Base-by-base conservation (phyloP, 2,888 invertebrate genomes). In the Chrysotoxum bicinctum region DNA sequence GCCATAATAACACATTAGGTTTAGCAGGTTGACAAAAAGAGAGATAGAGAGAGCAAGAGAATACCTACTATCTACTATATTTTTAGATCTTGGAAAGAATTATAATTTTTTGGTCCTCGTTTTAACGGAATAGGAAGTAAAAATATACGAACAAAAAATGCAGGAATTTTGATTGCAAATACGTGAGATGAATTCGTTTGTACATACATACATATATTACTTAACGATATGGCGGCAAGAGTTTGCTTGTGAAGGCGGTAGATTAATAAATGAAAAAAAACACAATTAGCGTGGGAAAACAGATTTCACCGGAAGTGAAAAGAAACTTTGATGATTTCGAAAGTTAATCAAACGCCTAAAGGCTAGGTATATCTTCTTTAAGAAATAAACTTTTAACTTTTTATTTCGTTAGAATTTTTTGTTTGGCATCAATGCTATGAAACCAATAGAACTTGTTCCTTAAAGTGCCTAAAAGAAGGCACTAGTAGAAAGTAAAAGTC, bases 91-190 rank as follows among this genome's bases (percentile, higher is more conserved):
- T 23, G 19, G 30, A 45, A 30, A 23, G n/a, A 75, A 26, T 37
- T 9, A 21, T 50, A 52, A 72, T n/a, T 5, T n/a, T 5, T 16
- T 40, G 12, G 30, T 68, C 40, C 30, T 60, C 45, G 32, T 43
- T 52, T 60, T 30, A 58, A 58, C 35, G 70, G 43, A 23, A 69
- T 4, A 50, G 60, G 50, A 45, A 60, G 14, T 37, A 26, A 54
- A 12, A 50, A 23, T 16, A 16, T n/a, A 40, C 7, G 43, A 10
- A 21, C 21, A 23, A 78, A 62, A 78, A 68, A 78, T 78, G 35
- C 62, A 83, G 35, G 14, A 26, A 66, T 43, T 56, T 60, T 66
- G 77, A 82, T 82, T 72, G 66, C 68, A 82, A 70, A 68, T 66
- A 60, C 40, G 45, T 50, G 62, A 66, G 21, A 45, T 45, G 43